A percentile compares a stretch with the other conserved stretches of the same genome.
These are phyloP conservation scores for Drosophila punjabiensis DNA, from an alignment of 1,140 invertebrate species.

Conservation along the genomic window DNA sequence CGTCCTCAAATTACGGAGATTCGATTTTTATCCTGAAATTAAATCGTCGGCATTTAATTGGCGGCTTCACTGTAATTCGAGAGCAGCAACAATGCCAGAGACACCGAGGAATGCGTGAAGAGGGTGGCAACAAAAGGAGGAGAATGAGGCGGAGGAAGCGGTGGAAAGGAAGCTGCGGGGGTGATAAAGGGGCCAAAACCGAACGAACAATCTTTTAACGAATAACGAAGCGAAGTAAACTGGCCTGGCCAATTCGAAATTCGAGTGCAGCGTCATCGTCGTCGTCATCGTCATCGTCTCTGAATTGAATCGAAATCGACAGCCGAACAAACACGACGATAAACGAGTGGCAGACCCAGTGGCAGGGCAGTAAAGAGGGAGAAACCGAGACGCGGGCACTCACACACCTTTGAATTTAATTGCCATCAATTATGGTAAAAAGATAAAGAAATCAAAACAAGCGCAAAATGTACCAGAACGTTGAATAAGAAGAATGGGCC, in stretches of 20 bases:
- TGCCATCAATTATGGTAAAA: constrained; percentile 84
- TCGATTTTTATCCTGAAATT: constrained; percentile 25
- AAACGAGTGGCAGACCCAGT: constrained; percentile 3
- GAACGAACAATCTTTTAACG: constrained; percentile 31
- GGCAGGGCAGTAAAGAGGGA: constrained; percentile 6
- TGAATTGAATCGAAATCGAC: constrained; percentile 30
- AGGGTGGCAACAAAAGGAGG: constrained; percentile 13
- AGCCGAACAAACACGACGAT: constrained; percentile 35
- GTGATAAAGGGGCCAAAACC: constrained; percentile 28
- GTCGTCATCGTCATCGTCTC: constrained; percentile 30
- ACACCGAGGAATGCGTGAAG: constrained; percentile 47
- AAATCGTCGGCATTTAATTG: constrained; percentile 22
- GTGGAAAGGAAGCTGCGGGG: constrained; percentile 10
- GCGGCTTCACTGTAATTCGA: constrained; percentile 32
- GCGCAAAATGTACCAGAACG: constrained; percentile 68
- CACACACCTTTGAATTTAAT: constrained; percentile 82
- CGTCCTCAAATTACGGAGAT: constrained; percentile 5
- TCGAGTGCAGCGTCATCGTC: constrained; percentile 47
- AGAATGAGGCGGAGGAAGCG: neutral
- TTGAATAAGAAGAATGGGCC: constrained; percentile 71
- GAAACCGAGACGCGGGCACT: constrained; percentile 47
- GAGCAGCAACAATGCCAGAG: constrained; percentile 55
- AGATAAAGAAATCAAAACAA: constrained; percentile 84
- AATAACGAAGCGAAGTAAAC: constrained; percentile 33
- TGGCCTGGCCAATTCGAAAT: constrained; percentile 56